Base-by-base conservation (phyloP, 2,113 vertebrate genomes). In the Eolophus roseicapilla region DNA sequence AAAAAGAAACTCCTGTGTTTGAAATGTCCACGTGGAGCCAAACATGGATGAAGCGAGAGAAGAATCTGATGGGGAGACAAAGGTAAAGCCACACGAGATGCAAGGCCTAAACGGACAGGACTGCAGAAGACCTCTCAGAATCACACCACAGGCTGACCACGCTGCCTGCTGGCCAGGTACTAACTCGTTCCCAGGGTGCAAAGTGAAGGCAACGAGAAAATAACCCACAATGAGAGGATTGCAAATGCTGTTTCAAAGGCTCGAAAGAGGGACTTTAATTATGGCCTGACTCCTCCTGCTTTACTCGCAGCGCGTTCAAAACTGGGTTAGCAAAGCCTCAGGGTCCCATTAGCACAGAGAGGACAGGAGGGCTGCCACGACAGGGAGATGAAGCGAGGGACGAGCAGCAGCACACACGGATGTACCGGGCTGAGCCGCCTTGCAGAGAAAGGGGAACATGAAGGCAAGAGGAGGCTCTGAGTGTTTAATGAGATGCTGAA, bases 321-420 rank as follows among this genome's bases (percentile, higher is more conserved):
- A 83, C 64, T 83, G 75, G 93, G 94, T 96, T 95, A 96, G 93
- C 94, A 83, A 83, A 96, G 90, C 93, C 94, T 95, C 73, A 20
- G 94, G 90, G 88, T 92, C 92, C 86, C 79, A 43, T 68, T 67
- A 90, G 77, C 90, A 88, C 79, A 88, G 74, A 78, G 93, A 90
- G 52, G 55, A 33, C 10, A 76, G 60, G 50, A 64, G 89, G 69
- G 80, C 53, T 68, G 80, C 17, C 28, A 5, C 1, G 47, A 15
- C 78, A 44, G 59, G 74, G 67, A 21, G 78, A 21, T 12, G 3
- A 37, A 89, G 82, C 31, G 0, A 14, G 74, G 94, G 47, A n/a
- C 29, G 80, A 91, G 96, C 95, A 9, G 80, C 62, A 21, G 84
- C 94, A 57, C 62, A 59, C 47, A 19, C 0, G 81, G 41, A 10